Conservation (phyloP, 2,113 vertebrate species). For the Serinus canaria region DNA sequence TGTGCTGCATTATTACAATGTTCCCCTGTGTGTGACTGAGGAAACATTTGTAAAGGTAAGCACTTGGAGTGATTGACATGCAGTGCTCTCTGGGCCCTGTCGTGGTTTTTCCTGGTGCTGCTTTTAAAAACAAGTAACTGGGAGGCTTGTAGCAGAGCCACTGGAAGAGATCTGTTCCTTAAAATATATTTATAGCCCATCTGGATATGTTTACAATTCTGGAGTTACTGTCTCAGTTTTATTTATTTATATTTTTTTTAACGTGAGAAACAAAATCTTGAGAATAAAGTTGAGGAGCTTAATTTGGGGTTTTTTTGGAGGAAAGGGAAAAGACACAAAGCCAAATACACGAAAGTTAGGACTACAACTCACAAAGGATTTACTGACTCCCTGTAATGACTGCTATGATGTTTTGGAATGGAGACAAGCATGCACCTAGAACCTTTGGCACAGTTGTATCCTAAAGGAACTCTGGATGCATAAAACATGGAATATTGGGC, state of each 20-base stretch:
- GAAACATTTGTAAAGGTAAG: conserved; percentile 89
- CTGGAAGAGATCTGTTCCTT: background rate
- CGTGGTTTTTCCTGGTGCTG: background rate
- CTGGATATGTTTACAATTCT: background rate
- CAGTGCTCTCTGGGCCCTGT: background rate
- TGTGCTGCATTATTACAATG: conserved; percentile 95
- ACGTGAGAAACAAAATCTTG: background rate
- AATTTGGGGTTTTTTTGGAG: background rate
- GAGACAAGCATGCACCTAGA: background rate
- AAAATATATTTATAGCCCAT: background rate
- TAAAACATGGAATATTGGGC: background rate
- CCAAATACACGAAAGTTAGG: background rate
- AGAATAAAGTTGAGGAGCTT: background rate
- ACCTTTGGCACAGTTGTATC: background rate
- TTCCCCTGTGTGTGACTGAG: conserved; percentile 89
- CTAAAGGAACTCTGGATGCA: background rate
- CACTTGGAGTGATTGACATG: background rate
- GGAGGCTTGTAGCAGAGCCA: background rate
- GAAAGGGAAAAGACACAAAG: background rate
- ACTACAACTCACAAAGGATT: background rate
- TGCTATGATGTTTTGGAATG: background rate
- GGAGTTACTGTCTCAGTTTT: background rate
- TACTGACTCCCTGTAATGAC: background rate
- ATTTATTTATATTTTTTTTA: background rate
- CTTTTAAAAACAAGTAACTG: background rate